Base-by-base conservation (phyloP, 2,888 invertebrate genomes). In the Leucoma salicis region DNA sequence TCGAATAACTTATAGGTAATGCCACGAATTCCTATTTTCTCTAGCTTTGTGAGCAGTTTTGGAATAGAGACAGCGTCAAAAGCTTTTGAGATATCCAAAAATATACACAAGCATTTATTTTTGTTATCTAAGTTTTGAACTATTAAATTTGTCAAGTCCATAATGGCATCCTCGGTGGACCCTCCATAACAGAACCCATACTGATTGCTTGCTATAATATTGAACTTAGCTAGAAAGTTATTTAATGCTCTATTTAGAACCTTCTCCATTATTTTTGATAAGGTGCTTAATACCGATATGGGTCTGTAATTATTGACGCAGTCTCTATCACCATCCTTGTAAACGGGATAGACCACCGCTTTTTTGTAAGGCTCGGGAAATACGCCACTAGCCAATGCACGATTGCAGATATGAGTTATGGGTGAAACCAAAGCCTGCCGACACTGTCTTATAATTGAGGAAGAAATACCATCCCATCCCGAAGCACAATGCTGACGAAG, bases 21-120 rank as follows among this genome's bases (percentile, higher is more conserved):
- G 10, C 40, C 45, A 5, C 40, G 13, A 2, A 46, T 25, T 3
- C 40, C 45, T n/a, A 37, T 6, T 5, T 12, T 35, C 25, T 46
- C 41, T 2, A 41, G 34, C 12, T 37, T 46, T n/a, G 10, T 8
- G 5, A 43, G 7, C 14, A 27, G 29, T 2, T 12, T 29, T 3
- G 29, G 13, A 12, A 13, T 11, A 12, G 29, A 12, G 2, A 29
- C 29, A 3, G 27, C 10, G n/a, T 27, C 27, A n/a, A 27, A 27
- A 11, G 27, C 27, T n/a, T 11, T 27, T 4, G 29, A 4, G 2
- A 29, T 4, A 13, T 29, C 29, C 3, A 29, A 12, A 13, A 29
- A 29, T 2, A 29, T n/a, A n/a, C 29, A 4, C 3, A 29, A 3
- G 13, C 29, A 29, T 13, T 13, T 29, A 4, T 7, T 13, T 13